Conservation (phyloP, 1,140 invertebrate species). For the Cardiocondyla obscurior region DNA sequence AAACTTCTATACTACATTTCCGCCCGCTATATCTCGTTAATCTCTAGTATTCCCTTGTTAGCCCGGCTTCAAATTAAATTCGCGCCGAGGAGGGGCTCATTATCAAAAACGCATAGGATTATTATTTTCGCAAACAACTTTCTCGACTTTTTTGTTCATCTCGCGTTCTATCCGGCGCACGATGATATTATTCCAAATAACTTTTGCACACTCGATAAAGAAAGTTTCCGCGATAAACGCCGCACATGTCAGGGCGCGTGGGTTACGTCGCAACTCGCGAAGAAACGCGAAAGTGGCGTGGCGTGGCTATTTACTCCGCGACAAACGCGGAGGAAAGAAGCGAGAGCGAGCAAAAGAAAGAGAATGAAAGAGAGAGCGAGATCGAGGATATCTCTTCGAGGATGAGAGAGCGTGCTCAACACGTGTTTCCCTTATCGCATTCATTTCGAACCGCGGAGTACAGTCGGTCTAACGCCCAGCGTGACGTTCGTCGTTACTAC, state of each 20-base stretch:
- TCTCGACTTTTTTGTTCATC: neutral
- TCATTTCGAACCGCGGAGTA: slow-evolving; percentile 74
- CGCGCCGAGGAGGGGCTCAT: neutral
- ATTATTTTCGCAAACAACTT: neutral
- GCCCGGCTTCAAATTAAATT: slow-evolving; percentile 29
- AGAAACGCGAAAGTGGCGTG: neutral
- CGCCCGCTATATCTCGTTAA: slow-evolving; percentile 41
- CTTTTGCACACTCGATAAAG: neutral
- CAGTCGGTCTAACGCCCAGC: slow-evolving; percentile 53
- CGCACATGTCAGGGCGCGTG: too few species aligned
- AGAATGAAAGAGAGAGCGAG: neutral
- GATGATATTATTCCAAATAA: neutral
- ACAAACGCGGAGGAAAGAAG: neutral
- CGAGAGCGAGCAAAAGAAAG: neutral
- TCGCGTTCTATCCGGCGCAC: neutral
- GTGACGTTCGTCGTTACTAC: slow-evolving; percentile 36
- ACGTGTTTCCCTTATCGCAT: slow-evolving; percentile 81
- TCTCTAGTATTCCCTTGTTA: slow-evolving; percentile 33
- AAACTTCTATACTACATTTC: slow-evolving; percentile 25
- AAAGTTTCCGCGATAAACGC: neutral
- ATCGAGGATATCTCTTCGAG: slow-evolving; percentile 36
- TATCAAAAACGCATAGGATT: slow-evolving; percentile 36
- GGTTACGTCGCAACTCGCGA: neutral
- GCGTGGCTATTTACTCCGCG: neutral
- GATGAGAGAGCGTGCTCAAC: slow-evolving; percentile 78